A percentile compares a stretch with the other conserved stretches of the same genome.
phyloP scores from a whole-genome alignment of 2,797 vertebrate genomes.

The Borostomias antarcticus region DNA sequence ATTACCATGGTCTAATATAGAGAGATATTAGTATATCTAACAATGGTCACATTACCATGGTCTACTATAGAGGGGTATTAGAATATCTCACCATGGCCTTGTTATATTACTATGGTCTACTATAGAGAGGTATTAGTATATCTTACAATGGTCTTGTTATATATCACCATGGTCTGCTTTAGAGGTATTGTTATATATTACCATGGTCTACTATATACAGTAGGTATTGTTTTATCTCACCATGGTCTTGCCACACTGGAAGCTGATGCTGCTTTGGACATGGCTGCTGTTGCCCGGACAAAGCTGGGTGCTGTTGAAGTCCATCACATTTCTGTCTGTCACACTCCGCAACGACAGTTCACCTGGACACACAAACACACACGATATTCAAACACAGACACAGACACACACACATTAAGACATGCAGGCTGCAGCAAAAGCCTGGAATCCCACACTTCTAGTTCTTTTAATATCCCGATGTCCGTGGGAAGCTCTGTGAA shows the following conservation, averaged over 20 bases:
- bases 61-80: no score
- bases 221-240: conserved; percentile 75
- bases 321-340: conserved; percentile 75
- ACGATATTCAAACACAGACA: neutral
- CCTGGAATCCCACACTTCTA: no score
- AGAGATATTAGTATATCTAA: no score
- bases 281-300: conserved; percentile 70
- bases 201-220: neutral
- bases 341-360: conserved; percentile 65
- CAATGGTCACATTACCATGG: no score
- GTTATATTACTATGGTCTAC: no score
- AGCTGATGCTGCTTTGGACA: conserved; percentile 87
- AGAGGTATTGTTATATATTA: neutral
- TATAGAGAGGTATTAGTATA: no score
- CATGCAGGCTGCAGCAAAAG: neutral
- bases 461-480: neutral
- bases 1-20: no score
- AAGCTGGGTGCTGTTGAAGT: conserved; percentile 70
- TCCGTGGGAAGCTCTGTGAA: no score
- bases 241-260: conserved; percentile 94
- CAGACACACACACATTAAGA: neutral
- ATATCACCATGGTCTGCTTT: no score
- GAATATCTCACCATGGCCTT: no score
- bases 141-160: no score
- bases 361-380: conserved; percentile 67